Evolutionary conservation across 1,140 invertebrate species (phyloP).

Genomic region (Chrysoperla carnea): DNA sequence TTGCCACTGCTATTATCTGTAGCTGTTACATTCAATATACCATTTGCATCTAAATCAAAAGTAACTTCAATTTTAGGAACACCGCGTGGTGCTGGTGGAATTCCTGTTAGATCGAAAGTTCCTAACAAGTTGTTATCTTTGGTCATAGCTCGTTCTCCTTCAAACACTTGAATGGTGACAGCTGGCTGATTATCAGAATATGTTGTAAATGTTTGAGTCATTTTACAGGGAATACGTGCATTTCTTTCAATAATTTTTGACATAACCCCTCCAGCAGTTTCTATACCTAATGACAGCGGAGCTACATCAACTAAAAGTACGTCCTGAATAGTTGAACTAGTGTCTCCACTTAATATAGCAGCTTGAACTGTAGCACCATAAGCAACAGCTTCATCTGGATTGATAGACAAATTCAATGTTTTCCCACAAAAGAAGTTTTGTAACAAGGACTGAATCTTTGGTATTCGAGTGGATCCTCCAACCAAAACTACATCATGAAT

Average conservation of each 20-base stretch:
- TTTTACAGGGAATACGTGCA: slow-evolving; percentile 43
- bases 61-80: slow-evolving; percentile 42
- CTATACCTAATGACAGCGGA: slow-evolving; percentile 43
- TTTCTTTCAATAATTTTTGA: slow-evolving; percentile 45
- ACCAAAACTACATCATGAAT: slow-evolving; percentile 67
- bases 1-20: slow-evolving; percentile 42
- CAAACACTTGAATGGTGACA: slow-evolving; percentile 55
- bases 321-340: slow-evolving; percentile 40
- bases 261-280: slow-evolving; percentile 47
- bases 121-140: slow-evolving; percentile 64
- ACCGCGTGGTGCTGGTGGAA: slow-evolving; percentile 31
- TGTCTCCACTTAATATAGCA: slow-evolving; percentile 35
- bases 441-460: slow-evolving; percentile 39
- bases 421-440: slow-evolving; percentile 45
- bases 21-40: slow-evolving; percentile 43
- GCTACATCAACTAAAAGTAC: slow-evolving; percentile 55
- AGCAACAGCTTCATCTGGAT: slow-evolving; percentile 46
- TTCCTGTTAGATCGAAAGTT: slow-evolving; percentile 42
- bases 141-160: slow-evolving; percentile 65
- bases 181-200: slow-evolving; percentile 52
- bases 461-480: slow-evolving; percentile 60
- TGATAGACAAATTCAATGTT: slow-evolving; percentile 43
- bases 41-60: slow-evolving; percentile 40
- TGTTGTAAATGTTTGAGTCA: slow-evolving; percentile 44
- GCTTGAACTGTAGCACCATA: slow-evolving; percentile 47